Evolutionary conservation across 1,140 invertebrate genomes (phyloP), one percentile per base, ranked within the genome.

Genomic region (Pantala flavescens): DNA sequence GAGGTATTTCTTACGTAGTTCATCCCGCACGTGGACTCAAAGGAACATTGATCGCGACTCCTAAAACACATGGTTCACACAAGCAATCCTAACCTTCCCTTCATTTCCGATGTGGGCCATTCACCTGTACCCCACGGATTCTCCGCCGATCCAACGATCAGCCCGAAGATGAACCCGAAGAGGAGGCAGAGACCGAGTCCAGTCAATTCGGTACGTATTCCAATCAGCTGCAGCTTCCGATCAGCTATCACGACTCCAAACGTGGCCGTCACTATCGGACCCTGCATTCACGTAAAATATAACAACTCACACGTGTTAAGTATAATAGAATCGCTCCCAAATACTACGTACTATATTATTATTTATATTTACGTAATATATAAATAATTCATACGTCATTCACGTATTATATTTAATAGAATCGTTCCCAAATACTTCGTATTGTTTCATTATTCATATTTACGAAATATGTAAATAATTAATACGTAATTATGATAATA

Each of bases 101-200:
- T 88, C 93, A 94, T 94, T 82, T 94, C 92, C 75, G 88, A 85
- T 0, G 92, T 94, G 0, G 92, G 93, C 90, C 90, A 94, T 75
- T 89, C 87, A 16, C 87, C 87, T 76, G 87, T 89, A 0, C 90
- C 90, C 91, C 91, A 93, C 0, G 89, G 89, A 88, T 90, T 90
- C 75, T 88, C 86, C 0, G 89, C 90, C 0, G 88, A 87, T 0
- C 90, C 90, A 75, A 91, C 83, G 55, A 93, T 87, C 0, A 94
- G 82, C 5, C 93, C 93, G 78, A 92, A 92, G 73, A 92, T 84
- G 79, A 94, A 93, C 16, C 93, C 93, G 82, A 90, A 90, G 0
- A 89, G 71, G 42, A 93, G 83, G 19, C 92, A 94, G 7, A 92
- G 78, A 0, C 87, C 81, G 81, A 94, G 89, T 5, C 92, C 92